Conservation (phyloP, 2,113 vertebrate species). For the Rhynchomys soricoides region DNA sequence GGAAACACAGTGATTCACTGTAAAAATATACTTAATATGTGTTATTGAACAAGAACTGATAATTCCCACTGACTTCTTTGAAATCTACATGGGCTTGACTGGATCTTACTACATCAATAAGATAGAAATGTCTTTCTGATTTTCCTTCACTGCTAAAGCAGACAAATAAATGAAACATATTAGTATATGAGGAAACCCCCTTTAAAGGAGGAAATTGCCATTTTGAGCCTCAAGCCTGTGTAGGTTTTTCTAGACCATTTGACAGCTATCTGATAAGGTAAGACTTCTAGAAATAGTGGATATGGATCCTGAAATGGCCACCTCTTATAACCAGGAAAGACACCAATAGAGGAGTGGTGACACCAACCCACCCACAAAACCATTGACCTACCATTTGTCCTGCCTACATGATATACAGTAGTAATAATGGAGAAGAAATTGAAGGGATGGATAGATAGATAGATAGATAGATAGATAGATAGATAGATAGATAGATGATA, state of each 20-base stretch:
- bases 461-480: too few species aligned
- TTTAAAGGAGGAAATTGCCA: neutral
- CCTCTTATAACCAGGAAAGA: too few species aligned
- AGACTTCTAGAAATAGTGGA: too few species aligned
- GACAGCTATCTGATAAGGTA: neutral
- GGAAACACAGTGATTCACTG: neutral
- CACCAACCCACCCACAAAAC: too few species aligned
- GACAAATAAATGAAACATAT: constrained; percentile 22
- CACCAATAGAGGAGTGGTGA: too few species aligned
- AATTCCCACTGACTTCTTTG: neutral
- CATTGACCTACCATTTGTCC: too few species aligned
- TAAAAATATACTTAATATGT: neutral
- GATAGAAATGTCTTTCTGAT: neutral
- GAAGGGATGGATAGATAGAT: too few species aligned
- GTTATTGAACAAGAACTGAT: neutral
- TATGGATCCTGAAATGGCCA: too few species aligned
- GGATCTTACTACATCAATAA: neutral
- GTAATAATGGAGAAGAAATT: too few species aligned
- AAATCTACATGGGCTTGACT: neutral
- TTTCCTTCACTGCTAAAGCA: constrained; percentile 20
- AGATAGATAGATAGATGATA: too few species aligned
- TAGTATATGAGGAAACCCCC: neutral
- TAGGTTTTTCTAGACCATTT: neutral
- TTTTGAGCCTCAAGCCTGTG: neutral
- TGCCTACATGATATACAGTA: too few species aligned